Conservation (phyloP, 53 echinoderm and acorn worm species). For the Zoroaster sp. region DNA sequence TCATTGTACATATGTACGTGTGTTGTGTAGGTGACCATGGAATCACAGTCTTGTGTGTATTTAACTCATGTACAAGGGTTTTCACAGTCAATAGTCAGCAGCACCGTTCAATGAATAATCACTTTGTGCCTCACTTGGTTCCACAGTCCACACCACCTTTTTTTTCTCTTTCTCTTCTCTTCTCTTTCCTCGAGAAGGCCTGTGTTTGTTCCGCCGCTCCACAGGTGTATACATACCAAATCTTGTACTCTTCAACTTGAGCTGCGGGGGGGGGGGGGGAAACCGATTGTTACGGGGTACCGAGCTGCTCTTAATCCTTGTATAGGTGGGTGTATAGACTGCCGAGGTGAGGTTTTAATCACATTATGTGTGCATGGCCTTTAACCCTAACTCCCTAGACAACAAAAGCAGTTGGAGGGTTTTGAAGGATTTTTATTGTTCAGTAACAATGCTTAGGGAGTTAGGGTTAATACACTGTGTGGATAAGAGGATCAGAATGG, state of each 20-base stretch:
- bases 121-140: not conserved
- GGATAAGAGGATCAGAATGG: conserved; percentile 44
- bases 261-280: not conserved
- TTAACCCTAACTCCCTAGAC: no score
- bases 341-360: conserved; percentile 11
- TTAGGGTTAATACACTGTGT: not conserved
- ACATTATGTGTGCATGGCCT: conserved; percentile 43
- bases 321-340: not conserved
- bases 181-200: not conserved
- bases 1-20: no score
- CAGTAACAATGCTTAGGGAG: no score
- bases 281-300: conserved; percentile 1
- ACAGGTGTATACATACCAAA: conserved; percentile 23
- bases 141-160: not conserved
- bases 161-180: not conserved
- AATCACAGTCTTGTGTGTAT: no score
- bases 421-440: no score
- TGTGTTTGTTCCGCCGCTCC: conserved; percentile 15
- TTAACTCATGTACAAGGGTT: conserved; percentile 19
- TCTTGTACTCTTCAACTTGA: conserved; percentile 43
- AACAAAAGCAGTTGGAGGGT: no score
- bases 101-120: not conserved
- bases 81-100: conserved; percentile 40
- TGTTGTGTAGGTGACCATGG: no score
- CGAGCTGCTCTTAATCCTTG: conserved; percentile 19